phyloP scores from a whole-genome alignment of 2,888 invertebrate species.

The Orthonychiurus folsomi region DNA sequence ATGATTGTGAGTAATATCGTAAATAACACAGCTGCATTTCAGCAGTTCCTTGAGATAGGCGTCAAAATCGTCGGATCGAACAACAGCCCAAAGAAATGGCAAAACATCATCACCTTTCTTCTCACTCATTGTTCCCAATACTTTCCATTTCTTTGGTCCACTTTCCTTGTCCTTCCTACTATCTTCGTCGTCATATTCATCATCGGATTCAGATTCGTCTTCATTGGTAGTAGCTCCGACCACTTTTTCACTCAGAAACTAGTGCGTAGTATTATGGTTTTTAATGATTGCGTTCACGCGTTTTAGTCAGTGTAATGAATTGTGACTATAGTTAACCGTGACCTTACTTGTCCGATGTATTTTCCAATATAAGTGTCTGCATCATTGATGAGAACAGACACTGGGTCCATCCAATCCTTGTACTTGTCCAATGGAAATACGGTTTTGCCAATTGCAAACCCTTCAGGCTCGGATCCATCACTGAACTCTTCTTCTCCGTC shows the following conservation, averaged over 20 bases:
- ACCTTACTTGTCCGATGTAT: conserved; percentile 20
- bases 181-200: conserved; percentile 17
- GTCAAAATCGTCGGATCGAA: conserved; percentile 31
- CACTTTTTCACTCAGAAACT: conserved; percentile 24
- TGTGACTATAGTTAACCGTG: too few relatives aligned
- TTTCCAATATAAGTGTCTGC: conserved; percentile 34
- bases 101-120: conserved; percentile 10
- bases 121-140: conserved; percentile 24
- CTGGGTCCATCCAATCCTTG: conserved; percentile 22
- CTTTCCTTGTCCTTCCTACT: too few relatives aligned
- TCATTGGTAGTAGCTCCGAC: conserved; percentile 17
- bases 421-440: conserved; percentile 20
- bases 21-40: conserved; percentile 35
- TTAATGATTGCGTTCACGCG: too few relatives aligned
- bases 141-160: conserved; percentile 19
- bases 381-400: conserved; percentile 32
- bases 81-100: conserved; percentile 33
- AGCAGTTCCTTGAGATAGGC: conserved; percentile 30
- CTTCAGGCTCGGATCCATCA: conserved; percentile 4
- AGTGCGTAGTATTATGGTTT: too few relatives aligned
- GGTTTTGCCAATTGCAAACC: conserved; percentile 21
- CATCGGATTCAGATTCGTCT: conserved; percentile 23
- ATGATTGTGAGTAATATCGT: conserved; percentile 28
- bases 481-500: too few relatives aligned
- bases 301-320: neutral